Evolutionary conservation across 2,797 vertebrate genomes (phyloP).

Genomic region (Enteromius viviparus): DNA sequence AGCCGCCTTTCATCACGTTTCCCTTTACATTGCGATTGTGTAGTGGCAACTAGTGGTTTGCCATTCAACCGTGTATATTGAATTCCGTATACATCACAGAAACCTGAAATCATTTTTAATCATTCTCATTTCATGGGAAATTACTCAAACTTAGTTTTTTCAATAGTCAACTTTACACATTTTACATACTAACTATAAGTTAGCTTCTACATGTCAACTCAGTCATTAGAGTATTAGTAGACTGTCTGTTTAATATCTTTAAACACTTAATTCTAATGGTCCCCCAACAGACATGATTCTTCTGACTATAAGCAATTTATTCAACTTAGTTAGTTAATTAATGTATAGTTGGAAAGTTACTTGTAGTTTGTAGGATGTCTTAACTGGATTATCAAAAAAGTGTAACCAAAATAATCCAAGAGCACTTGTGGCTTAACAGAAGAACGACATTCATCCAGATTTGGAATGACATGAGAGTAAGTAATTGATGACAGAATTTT

Average conservation of each 20-base stretch:
- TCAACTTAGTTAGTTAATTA: background rate
- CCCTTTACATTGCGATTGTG: background rate
- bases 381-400: background rate
- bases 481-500: background rate
- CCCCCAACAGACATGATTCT: background rate
- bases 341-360: background rate
- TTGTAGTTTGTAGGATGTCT: background rate
- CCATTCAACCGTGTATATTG: background rate
- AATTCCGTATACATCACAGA: too few relatives aligned
- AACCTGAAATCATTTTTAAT: background rate
- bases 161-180: background rate
- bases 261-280: background rate
- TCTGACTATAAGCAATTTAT: background rate
- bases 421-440: background rate
- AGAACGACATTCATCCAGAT: background rate
- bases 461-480: background rate
- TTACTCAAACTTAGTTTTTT: background rate
- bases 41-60: background rate
- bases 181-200: background rate
- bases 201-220: background rate
- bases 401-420: background rate
- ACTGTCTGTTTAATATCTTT: background rate
- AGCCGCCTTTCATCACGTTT: conserved; percentile 28
- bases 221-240: background rate
- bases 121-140: too few relatives aligned